Conservation (phyloP, 2,888 invertebrate species). For the Pherbina coryleti region DNA sequence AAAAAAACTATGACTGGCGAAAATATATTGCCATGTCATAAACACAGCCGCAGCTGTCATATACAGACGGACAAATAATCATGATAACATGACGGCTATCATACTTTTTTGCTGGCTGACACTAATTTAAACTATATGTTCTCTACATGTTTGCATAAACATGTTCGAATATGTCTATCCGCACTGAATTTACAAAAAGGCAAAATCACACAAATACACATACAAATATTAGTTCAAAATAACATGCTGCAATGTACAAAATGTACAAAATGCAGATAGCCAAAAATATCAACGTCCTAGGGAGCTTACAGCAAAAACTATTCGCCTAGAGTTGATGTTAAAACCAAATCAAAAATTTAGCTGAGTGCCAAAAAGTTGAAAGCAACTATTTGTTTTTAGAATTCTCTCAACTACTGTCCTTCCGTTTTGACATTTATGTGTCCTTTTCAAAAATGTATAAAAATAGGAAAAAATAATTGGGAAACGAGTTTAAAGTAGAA, state of each 20-base stretch:
- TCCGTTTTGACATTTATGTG: not conserved
- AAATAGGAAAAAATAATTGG: too few relatives aligned
- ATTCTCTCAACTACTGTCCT: not conserved
- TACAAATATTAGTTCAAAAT: not conserved
- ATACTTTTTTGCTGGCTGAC: not conserved
- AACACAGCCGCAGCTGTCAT: constrained; percentile 35
- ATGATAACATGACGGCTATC: constrained; percentile 10
- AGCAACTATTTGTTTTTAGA: not conserved
- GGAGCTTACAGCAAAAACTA: not conserved
- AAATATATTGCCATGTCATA: constrained; percentile 31
- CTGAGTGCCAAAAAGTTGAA: constrained; percentile 30
- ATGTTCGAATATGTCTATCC: not conserved
- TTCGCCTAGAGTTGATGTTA: not conserved
- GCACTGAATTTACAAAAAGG: not conserved
- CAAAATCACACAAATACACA: not conserved
- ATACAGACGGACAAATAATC: not conserved
- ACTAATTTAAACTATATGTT: not conserved
- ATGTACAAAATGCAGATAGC: not conserved
- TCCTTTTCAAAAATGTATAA: too few relatives aligned
- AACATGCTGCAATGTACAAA: too few relatives aligned
- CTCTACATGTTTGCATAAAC: not conserved
- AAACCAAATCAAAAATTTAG: constrained; percentile 34
- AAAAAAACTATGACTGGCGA: constrained; percentile 15
- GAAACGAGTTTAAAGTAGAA: not conserved
- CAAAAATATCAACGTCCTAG: not conserved